Percentiles rank a stretch among this genome's conserved stretches.
Conservation (phyloP, 2,888 invertebrate species). For the Catocala fraxini region DNA sequence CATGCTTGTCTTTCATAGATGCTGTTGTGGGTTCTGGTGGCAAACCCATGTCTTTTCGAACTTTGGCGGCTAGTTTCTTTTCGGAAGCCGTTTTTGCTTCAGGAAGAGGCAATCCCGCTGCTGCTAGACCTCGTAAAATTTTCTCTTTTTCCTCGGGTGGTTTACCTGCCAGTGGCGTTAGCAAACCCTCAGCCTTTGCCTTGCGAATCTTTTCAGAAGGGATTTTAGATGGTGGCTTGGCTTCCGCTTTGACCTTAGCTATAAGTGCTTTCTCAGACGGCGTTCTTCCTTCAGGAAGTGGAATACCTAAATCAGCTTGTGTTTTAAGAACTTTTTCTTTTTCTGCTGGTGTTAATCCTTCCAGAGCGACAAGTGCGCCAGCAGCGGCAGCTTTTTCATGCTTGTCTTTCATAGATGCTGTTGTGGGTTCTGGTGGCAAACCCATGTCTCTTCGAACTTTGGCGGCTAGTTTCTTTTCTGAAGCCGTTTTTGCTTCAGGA, state of each 20-base stretch:
- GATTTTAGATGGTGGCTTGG: neutral
- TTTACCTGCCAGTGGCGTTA: slow-evolving; percentile 44
- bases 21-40: slow-evolving; percentile 20
- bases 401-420: slow-evolving; percentile 5
- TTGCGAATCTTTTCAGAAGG: slow-evolving; percentile 15
- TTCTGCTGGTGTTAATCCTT: slow-evolving; percentile 36
- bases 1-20: slow-evolving; percentile 14
- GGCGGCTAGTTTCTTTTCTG: slow-evolving; percentile 31
- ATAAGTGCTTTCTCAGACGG: slow-evolving; percentile 34
- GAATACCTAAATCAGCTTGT: slow-evolving; percentile 30
- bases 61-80: slow-evolving; percentile 31
- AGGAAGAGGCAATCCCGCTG: slow-evolving; percentile 8
- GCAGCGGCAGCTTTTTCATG: slow-evolving; percentile 17
- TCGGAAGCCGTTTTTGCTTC: slow-evolving; percentile 25
- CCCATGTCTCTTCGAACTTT: slow-evolving; percentile 29
- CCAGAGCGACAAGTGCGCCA: slow-evolving; percentile 30
- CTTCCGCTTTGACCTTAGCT: slow-evolving; percentile 26
- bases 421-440: slow-evolving; percentile 17
- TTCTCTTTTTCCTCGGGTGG: slow-evolving; percentile 27
- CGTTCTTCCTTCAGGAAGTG: slow-evolving; percentile 45
- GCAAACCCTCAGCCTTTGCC: slow-evolving; percentile 45
- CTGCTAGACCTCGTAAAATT: slow-evolving; percentile 13
- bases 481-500: slow-evolving; percentile 16
- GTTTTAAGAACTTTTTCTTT: slow-evolving; percentile 33
- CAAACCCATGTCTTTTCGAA: slow-evolving; percentile 24